Percentiles rank a stretch among this genome's conserved stretches.
Conservation (phyloP, 2,113 vertebrate genomes). For the Camelus bactrianus region DNA sequence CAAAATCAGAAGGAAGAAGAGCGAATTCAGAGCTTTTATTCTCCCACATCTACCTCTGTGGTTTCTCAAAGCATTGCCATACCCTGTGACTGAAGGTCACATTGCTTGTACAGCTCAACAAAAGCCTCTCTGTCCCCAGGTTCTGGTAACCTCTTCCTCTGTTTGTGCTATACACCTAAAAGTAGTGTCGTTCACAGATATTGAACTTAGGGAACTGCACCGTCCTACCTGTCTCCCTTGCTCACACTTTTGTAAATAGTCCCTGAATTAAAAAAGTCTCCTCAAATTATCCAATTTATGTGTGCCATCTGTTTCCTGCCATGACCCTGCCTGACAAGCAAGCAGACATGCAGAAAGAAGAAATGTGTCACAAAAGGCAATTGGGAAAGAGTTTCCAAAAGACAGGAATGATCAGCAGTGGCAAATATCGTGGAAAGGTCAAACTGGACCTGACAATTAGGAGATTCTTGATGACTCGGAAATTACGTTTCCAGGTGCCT, state of each 20-base stretch:
- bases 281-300: background rate
- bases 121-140: background rate
- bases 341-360: background rate
- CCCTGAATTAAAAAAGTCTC: background rate
- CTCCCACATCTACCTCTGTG: background rate
- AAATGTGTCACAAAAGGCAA: background rate
- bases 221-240: background rate
- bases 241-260: background rate
- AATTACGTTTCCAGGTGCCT: background rate
- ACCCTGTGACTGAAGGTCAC: background rate
- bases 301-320: background rate
- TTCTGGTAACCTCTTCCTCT: background rate
- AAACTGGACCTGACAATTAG: background rate
- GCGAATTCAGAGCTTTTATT: background rate
- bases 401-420: background rate
- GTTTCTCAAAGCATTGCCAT: background rate
- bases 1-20: background rate
- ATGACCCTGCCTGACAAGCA: background rate
- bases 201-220: background rate
- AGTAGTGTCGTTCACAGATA: background rate
- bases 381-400: background rate
- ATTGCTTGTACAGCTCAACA: background rate
- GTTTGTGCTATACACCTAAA: accelerated
- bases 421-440: background rate
- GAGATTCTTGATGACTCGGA: background rate